Conservation (phyloP, 2,888 invertebrate species). For the Lasioglossum lativentre region DNA sequence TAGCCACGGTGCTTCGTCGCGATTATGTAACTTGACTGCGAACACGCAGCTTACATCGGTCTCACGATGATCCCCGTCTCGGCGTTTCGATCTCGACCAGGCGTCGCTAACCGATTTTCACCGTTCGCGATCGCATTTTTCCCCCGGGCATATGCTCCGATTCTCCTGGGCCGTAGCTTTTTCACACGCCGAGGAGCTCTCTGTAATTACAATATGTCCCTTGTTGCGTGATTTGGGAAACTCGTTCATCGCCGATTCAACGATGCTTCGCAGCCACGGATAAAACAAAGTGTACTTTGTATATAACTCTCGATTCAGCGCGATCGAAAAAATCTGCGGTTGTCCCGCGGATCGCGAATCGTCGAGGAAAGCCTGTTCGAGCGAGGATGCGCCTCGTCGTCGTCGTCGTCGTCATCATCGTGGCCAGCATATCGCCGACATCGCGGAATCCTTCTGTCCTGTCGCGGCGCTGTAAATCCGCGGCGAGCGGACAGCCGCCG, state of each 20-base stretch:
- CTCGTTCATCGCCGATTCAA: too few species aligned
- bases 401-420: not conserved
- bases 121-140: constrained; percentile 53
- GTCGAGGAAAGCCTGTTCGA: not conserved
- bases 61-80: constrained; percentile 80
- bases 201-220: not conserved
- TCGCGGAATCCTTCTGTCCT: constrained; percentile 49
- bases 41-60: constrained; percentile 81
- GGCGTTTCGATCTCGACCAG: constrained; percentile 67
- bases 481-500: constrained; percentile 60
- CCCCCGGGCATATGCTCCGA: constrained; percentile 66
- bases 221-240: not conserved
- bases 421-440: constrained; percentile 46
- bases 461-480: constrained; percentile 57
- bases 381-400: not conserved
- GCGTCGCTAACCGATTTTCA: constrained; percentile 74
- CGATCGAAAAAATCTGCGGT: not conserved
- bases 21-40: constrained; percentile 82
- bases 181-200: constrained; percentile 42
- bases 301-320: too few species aligned
- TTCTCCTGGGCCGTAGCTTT: constrained; percentile 7
- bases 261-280: not conserved
- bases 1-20: constrained; percentile 79
- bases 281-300: not conserved
- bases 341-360: not conserved